Evolutionary conservation across 2,113 vertebrate genomes (phyloP).

Genomic region (Sphyrna mokarran): DNA sequence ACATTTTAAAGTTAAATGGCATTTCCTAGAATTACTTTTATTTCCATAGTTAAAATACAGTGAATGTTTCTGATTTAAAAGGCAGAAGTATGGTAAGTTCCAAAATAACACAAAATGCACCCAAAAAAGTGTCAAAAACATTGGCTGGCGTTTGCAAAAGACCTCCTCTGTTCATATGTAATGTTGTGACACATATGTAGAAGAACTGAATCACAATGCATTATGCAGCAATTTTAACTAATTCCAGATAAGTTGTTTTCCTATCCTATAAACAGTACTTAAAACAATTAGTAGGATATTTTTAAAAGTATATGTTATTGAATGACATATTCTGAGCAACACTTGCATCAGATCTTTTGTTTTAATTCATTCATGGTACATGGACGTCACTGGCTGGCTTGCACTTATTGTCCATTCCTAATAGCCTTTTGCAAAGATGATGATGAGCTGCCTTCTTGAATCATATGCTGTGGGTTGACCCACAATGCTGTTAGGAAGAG

Average conservation of each 20-base stretch:
- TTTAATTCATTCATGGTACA: too few species aligned
- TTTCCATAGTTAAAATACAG: not conserved
- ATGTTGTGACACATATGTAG: not conserved
- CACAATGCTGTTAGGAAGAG: too few species aligned
- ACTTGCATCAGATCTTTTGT: not conserved
- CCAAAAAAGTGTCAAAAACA: not conserved
- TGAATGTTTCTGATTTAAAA: not conserved
- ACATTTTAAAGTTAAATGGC: not conserved
- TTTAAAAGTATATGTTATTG: not conserved
- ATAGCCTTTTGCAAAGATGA: too few species aligned
- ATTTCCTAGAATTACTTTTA: not conserved
- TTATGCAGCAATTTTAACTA: not conserved
- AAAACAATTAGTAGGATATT: not conserved
- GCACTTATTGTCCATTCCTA: too few species aligned
- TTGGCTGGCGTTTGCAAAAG: not conserved
- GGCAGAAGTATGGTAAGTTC: not conserved
- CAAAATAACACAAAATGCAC: not conserved
- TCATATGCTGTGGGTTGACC: too few species aligned
- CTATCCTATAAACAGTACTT: not conserved
- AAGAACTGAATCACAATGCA: not conserved
- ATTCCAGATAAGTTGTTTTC: not conserved
- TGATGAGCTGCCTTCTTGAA: too few species aligned
- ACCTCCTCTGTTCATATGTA: not conserved
- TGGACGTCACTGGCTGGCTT: too few species aligned
- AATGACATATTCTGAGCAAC: not conserved